phyloP scores from a whole-genome alignment of 2,797 vertebrate genomes.

The Onychomys torridus region DNA sequence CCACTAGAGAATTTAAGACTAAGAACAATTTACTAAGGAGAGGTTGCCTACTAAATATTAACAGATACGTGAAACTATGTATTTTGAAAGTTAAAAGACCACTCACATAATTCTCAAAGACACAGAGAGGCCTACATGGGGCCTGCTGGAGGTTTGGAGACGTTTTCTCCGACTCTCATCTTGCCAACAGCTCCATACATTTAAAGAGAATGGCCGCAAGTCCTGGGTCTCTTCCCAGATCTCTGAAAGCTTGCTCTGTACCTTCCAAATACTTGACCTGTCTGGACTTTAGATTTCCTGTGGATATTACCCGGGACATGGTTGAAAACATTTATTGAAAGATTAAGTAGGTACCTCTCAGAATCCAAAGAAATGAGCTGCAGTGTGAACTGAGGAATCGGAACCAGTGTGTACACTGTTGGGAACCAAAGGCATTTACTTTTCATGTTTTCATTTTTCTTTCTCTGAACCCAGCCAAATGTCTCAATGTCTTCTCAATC shows the following conservation, averaged over 20 bases:
- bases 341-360: not conserved
- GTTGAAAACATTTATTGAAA: not conserved
- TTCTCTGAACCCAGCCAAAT: not conserved
- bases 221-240: not conserved
- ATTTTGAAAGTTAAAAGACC: not conserved
- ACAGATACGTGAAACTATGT: not conserved
- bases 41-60: not conserved
- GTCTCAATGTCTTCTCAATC: not conserved
- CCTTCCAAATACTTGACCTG: slow-evolving; percentile 37
- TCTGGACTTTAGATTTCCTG: slow-evolving; percentile 45
- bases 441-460: not conserved
- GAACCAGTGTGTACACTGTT: not conserved
- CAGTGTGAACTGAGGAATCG: not conserved
- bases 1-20: not conserved
- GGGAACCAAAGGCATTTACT: not conserved
- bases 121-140: not conserved
- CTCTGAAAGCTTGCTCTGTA: not conserved
- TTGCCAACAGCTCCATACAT: not conserved
- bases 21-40: not conserved
- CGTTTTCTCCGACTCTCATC: not conserved
- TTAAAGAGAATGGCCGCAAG: not conserved
- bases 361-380: not conserved
- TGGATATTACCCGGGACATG: not conserved
- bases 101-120: not conserved
- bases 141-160: not conserved